Evolutionary conservation across 2,797 vertebrate species (phyloP).

Genomic region (Tolypeutes matacus): DNA sequence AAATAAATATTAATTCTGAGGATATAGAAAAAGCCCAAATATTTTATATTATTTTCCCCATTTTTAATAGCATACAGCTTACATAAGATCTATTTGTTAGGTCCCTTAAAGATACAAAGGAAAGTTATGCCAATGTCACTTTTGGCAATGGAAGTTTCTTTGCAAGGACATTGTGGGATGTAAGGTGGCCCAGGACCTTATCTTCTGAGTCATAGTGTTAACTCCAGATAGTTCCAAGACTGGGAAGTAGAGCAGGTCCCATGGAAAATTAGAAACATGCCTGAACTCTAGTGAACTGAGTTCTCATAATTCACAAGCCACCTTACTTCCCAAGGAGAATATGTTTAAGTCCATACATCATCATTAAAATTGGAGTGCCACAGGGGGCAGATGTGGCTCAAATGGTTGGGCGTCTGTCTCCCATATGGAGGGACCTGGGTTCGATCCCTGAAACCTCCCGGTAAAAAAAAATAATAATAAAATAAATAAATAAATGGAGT

Average conservation of each 20-base stretch:
- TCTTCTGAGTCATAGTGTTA: conserved; percentile 60
- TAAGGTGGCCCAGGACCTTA: not conserved
- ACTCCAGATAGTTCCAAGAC: not conserved
- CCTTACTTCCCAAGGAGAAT: conserved; percentile 40
- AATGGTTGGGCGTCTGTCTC: too few species aligned
- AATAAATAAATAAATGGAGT: too few species aligned
- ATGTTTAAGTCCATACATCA: not conserved
- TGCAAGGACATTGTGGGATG: not conserved
- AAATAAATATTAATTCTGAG: conserved; percentile 10
- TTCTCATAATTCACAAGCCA: not conserved
- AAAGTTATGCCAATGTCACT: not conserved
- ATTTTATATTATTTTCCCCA: conserved; percentile 46
- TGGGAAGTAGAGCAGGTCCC: not conserved
- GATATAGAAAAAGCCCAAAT: conserved; percentile 18
- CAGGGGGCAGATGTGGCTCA: too few species aligned
- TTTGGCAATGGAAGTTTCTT: not conserved
- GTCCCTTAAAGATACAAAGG: conserved; percentile 33
- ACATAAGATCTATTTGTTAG: conserved; percentile 1
- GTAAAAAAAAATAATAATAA: too few species aligned
- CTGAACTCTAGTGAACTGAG: conserved; percentile 19
- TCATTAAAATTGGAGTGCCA: conserved; percentile 14
- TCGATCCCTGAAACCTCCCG: too few species aligned
- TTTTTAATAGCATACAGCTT: conserved; percentile 11
- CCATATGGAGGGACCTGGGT: too few species aligned
- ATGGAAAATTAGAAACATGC: conserved; percentile 60